Base-by-base conservation (phyloP, 2,113 vertebrate genomes). In the Gopherus flavomarginatus region DNA sequence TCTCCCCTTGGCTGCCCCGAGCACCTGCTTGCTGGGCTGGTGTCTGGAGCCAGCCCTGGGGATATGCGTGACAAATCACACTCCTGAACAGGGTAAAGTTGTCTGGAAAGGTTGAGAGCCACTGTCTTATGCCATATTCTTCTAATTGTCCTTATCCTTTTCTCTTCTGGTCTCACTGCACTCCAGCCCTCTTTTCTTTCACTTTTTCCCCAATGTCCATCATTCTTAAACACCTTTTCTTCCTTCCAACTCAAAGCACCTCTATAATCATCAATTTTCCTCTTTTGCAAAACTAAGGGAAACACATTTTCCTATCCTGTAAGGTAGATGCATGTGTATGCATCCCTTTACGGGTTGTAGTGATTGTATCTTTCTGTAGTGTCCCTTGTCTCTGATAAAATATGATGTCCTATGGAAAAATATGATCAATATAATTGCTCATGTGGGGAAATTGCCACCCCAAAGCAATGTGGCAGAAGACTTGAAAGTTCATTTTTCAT, bases 401-500 rank as follows among this genome's bases (percentile, higher is more conserved):
- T 72, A 83, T 80, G 85, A 78, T 50, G 31, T 79, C 89, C 17
- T 88, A n/a, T 90, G 57, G 87, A 83, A 85, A 92, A 89, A 91
- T 95, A 90, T 49, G 75, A 47, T 24, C 42, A 77, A 50, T 89
- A 86, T 54, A 80, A 87, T 91, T 91, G 93, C 92, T 95, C 94
- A 96, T 97, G 95, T 95, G n/a, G 31, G 52, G 53, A 77, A 89
- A 75, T 57, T 49, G 59, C 38, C 77, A 57, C 29, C 77, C 52
- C 54, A 26, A 35, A 47, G 49, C 92, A 17, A 13, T 80, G 17
- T 97, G 86, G 88, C 89, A 93, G 77, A 81, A 52, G 56, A 93
- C 90, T 77, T 79, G 93, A 9, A 94, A 93, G 90, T 91, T 92
- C 92, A 49, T 94, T 81, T 47, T 93, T 96, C 87, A 81, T 27